Evolutionary conservation across 2,888 invertebrate species (phyloP).

Genomic region (Cenopis cana): DNA sequence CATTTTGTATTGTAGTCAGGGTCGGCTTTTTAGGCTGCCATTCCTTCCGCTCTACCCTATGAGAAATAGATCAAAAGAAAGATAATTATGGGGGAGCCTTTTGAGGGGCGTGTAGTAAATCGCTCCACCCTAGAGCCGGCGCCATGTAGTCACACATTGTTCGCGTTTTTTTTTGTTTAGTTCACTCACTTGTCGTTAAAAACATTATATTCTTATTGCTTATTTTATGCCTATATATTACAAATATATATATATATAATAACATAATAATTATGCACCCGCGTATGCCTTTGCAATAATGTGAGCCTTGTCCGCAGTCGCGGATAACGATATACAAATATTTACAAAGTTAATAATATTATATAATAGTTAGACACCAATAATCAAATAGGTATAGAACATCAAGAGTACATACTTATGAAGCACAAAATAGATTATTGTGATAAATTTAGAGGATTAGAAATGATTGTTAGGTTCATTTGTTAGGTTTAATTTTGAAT

Average conservation of each 20-base stretch:
- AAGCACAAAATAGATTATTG: conserved; percentile 55
- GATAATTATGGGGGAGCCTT: too few relatives aligned
- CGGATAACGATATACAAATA: conserved; percentile 11
- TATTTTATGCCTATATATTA: background rate
- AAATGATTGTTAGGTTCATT: conserved; percentile 32
- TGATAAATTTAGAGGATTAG: conserved; percentile 38
- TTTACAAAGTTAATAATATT: conserved; percentile 23
- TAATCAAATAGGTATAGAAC: conserved; percentile 10
- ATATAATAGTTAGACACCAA: conserved; percentile 7
- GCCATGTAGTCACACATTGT: background rate
- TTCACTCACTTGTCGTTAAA: conserved; percentile 14
- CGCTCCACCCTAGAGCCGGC: too few relatives aligned
- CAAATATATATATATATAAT: conserved; percentile 8
- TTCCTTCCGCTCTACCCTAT: too few relatives aligned
- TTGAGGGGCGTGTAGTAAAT: too few relatives aligned
- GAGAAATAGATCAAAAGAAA: too few relatives aligned
- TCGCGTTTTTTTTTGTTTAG: conserved; percentile 25
- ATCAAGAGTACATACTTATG: conserved; percentile 51
- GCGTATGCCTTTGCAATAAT: conserved; percentile 20
- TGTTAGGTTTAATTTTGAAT: conserved; percentile 31
- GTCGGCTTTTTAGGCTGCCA: too few relatives aligned
- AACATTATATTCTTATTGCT: conserved; percentile 7
- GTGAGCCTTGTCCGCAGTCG: conserved; percentile 9
- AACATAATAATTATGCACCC: background rate
- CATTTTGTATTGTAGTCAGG: background rate